A percentile compares a stretch with the other conserved stretches of the same genome.
These are phyloP conservation scores for Cynodonichthys magdalenae DNA, from an alignment of 2,797 vertebrate genomes.

Conservation along the genomic window DNA sequence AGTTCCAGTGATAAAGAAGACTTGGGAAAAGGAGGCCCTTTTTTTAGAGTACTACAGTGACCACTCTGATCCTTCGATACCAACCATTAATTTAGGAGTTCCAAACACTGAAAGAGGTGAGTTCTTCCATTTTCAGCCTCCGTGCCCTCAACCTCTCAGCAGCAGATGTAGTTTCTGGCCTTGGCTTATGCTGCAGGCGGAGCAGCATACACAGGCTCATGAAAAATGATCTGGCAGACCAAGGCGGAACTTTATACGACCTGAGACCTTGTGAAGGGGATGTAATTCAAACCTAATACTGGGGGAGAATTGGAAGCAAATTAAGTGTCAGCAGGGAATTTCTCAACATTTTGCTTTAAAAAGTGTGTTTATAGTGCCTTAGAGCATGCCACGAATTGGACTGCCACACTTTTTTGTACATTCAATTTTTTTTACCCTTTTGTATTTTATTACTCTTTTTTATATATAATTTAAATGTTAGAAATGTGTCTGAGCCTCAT, in stretches of 20 bases:
- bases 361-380: conserved; percentile 16
- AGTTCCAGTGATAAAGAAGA: conserved; percentile 97
- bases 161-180: conserved; percentile 16
- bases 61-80: conserved; percentile 87
- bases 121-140: conserved; percentile 27
- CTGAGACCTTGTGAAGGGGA: conserved; percentile 12
- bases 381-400: neutral
- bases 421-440: too few relatives aligned
- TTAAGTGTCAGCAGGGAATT: conserved; percentile 17
- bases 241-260: conserved; percentile 17
- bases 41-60: conserved; percentile 95
- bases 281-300: conserved; percentile 26
- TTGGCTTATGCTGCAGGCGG: conserved; percentile 26
- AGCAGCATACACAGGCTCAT: conserved; percentile 11
- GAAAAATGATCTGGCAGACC: conserved; percentile 39
- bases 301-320: conserved; percentile 6
- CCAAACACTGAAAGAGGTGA: conserved; percentile 96
- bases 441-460: too few relatives aligned
- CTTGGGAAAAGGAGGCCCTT: conserved; percentile 89
- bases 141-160: neutral
- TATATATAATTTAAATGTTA: too few relatives aligned
- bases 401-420: neutral
- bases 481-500: too few relatives aligned
- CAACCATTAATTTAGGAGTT: conserved; percentile 89
- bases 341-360: conserved; percentile 12